phyloP scores from a whole-genome alignment of 2,797 vertebrate species.

The Crypturellus tataupa region DNA sequence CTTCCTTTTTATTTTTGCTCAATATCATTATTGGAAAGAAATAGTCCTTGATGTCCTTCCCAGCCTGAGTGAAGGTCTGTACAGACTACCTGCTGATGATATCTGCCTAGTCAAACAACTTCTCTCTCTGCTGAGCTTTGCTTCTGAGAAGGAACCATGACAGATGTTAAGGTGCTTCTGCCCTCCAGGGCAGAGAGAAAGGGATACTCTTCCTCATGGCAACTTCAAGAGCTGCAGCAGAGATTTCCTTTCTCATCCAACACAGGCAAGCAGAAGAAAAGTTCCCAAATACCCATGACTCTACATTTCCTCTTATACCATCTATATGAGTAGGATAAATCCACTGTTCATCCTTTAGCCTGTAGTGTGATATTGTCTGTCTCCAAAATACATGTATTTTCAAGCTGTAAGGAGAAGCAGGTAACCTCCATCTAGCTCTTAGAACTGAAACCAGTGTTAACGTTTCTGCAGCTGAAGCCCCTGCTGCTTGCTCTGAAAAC shows the following conservation, averaged over 20 bases:
- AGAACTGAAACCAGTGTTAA: neutral
- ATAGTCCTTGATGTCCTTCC: neutral
- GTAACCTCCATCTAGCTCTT: neutral
- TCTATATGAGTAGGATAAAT: neutral
- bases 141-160: neutral
- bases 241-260: neutral
- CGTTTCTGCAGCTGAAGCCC: neutral
- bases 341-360: rapidly evolving
- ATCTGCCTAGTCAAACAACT: neutral
- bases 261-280: neutral
- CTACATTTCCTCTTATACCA: neutral
- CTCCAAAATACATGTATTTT: neutral
- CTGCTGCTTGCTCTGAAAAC: neutral
- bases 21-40: neutral
- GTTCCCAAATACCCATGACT: neutral
- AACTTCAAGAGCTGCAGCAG: neutral
- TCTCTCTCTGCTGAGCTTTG: neutral
- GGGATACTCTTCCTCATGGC: neutral
- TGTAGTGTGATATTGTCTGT: neutral
- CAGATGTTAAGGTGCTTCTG: rapidly evolving
- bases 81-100: neutral
- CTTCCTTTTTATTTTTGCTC: neutral
- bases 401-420: rapidly evolving
- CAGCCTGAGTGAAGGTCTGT: neutral
- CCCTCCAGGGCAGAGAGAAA: neutral